Conservation (phyloP, 1,140 invertebrate genomes). For the Ostrea denselamellosa region DNA sequence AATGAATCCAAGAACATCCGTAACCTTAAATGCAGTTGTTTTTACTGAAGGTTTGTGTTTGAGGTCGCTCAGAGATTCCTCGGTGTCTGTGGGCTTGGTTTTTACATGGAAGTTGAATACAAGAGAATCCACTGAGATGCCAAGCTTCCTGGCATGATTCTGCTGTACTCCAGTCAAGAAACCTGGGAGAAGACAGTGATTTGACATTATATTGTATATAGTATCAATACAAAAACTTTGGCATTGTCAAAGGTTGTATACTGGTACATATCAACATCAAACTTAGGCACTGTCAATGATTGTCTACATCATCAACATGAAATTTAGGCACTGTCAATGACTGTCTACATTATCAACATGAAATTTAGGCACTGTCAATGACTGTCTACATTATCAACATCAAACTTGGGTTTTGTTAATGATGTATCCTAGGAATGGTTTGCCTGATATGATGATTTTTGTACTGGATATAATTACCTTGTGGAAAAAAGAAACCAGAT, state of each 20-base stretch:
- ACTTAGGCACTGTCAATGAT: too few relatives aligned
- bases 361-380: too few relatives aligned
- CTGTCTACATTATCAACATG: too few relatives aligned
- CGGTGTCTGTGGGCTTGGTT: conserved; percentile 56
- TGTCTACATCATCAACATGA: too few relatives aligned
- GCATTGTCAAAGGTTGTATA: too few relatives aligned
- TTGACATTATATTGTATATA: too few relatives aligned
- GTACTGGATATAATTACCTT: conserved; percentile 80
- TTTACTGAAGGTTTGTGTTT: conserved; percentile 67
- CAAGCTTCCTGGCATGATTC: conserved; percentile 89
- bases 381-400: too few relatives aligned
- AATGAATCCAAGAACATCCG: too few relatives aligned
- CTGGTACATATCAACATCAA: too few relatives aligned
- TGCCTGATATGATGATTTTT: background rate
- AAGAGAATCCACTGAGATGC: conserved; percentile 90
- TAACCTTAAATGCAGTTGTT: conserved; percentile 71
- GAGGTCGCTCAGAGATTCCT: conserved; percentile 61
- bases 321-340: too few relatives aligned
- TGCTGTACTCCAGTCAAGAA: conserved; percentile 92
- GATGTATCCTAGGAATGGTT: background rate
- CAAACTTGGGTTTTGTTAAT: too few relatives aligned
- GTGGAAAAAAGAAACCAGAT: conserved; percentile 93
- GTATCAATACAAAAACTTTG: too few relatives aligned
- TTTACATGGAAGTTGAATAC: conserved; percentile 86
- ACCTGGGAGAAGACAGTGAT: conserved; percentile 72